A percentile compares a stretch with the other conserved stretches of the same genome.
phyloP scores from a whole-genome alignment of 2,797 vertebrate species.

The Selene dorsalis region DNA sequence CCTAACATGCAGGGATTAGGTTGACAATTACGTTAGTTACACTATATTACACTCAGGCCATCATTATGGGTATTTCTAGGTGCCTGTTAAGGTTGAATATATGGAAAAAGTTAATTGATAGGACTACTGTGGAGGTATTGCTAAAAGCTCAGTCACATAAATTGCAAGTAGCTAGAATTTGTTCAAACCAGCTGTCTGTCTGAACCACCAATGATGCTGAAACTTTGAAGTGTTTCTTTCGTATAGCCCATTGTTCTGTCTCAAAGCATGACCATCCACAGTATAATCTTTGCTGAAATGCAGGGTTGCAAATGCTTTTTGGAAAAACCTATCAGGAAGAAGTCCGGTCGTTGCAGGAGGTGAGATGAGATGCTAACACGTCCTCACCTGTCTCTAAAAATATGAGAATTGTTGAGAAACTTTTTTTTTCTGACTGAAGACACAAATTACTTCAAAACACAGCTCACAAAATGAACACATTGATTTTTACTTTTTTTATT shows the following conservation, averaged over 20 bases:
- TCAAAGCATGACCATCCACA: constrained; percentile 5
- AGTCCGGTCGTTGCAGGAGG: not conserved
- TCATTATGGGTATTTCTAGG: not conserved
- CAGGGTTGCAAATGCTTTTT: constrained; percentile 2
- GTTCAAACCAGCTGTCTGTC: not conserved
- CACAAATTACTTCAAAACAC: not conserved
- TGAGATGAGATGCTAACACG: not conserved
- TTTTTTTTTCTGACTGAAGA: not conserved
- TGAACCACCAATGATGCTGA: constrained; percentile 23
- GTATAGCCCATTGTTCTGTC: not conserved
- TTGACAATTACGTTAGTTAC: not conserved
- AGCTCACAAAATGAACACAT: not conserved
- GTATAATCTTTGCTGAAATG: not conserved
- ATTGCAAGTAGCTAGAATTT: not conserved
- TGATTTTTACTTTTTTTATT: constrained; percentile 72
- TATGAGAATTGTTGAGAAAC: not conserved
- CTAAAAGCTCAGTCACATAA: not conserved
- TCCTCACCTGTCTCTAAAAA: not conserved
- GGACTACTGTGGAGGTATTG: not conserved
- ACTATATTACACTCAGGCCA: too few species aligned
- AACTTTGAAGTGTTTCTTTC: not conserved
- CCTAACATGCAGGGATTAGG: not conserved
- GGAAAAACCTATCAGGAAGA: not conserved
- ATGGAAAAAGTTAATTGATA: not conserved
- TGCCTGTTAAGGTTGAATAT: not conserved